Base-by-base conservation (phyloP, 1,140 invertebrate species). In the Macrotrachela quadricornifera region DNA sequence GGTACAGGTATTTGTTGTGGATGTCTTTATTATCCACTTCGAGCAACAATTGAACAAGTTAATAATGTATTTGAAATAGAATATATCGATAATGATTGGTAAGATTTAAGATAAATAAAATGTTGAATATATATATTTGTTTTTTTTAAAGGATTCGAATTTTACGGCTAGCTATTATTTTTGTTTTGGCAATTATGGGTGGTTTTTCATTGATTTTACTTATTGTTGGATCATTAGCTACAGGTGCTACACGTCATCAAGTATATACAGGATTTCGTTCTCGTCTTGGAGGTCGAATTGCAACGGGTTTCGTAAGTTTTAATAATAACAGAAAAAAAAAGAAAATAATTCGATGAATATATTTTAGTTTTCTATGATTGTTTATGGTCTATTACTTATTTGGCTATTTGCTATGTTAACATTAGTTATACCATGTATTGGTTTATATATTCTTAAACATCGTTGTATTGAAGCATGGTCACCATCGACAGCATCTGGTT, bases 1-100 rank as follows among this genome's bases (percentile, higher is more conserved):
- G 53, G 53, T 17, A 54, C 47, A 15, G 46, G 46, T 14, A 39
- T 54, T 14, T 54, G 48, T 45, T 48, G 46, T 54, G 53, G 53
- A 16, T 54, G 53, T 38, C 11, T 49, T 15, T 54, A 54, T 39
- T 13, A 39, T 16, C 30, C 46, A 12, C 21, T 54, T 10, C 39
- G 46, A 1, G 48, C 42, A 6, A 47, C 53, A 1, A 54, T 50
- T 41, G 17, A 49, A 17, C 41, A 30, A 30, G 8, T 30, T 30
- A 30, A 30, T 30, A 30, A 8, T 8, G 21, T 39, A 11, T 54
- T 54, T 40, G 15, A 48, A 46, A 15, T 54, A 0, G 53, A 54
- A 49, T 54, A 46, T 49, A 18, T 30, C 21, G 48, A 43, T 46
- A 43, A 39, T 46, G 48, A 37, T 54, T 37, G 12, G 47, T 39